phyloP scores from a whole-genome alignment of 1,140 invertebrate species.

The Aphelinus atriplicis region DNA sequence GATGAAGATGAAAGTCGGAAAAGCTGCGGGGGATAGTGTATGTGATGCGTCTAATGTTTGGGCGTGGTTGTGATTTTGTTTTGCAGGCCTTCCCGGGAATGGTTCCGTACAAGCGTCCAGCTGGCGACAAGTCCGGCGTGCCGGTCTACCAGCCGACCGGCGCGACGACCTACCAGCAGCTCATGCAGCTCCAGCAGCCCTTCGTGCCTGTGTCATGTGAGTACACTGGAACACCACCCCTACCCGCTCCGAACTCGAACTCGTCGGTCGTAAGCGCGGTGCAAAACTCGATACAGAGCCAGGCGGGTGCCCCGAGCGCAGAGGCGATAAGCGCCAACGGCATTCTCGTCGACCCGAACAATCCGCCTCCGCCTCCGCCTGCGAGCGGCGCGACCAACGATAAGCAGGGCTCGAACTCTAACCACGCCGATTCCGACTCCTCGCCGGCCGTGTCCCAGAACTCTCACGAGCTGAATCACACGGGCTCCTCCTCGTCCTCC shows the following conservation, averaged over 20 bases:
- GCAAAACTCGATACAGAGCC: conserved; percentile 60
- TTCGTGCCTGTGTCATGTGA: conserved; percentile 93
- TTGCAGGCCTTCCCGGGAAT: conserved; percentile 91
- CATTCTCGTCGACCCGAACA: conserved; percentile 68
- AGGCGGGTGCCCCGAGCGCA: conserved; percentile 53
- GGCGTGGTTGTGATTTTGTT: conserved; percentile 45
- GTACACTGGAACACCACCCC: conserved; percentile 79
- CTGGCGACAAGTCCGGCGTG: conserved; percentile 93
- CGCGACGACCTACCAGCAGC: conserved; percentile 90
- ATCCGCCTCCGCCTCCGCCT: conserved; percentile 63
- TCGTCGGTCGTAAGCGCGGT: conserved; percentile 60
- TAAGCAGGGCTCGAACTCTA: conserved; percentile 11
- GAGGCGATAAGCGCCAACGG: conserved; percentile 61
- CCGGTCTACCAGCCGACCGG: conserved; percentile 91
- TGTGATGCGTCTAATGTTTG: conserved; percentile 31
- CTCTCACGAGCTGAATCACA: conserved; percentile 66
- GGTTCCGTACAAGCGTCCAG: conserved; percentile 92
- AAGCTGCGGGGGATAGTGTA: not conserved
- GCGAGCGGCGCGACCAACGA: conserved; percentile 37
- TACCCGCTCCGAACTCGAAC: conserved; percentile 68
- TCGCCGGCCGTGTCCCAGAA: conserved; percentile 57
- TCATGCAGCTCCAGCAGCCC: conserved; percentile 94
- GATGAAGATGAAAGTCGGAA: not conserved
- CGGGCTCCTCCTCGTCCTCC: conserved; percentile 45
- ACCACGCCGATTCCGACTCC: conserved; percentile 43